Evolutionary conservation across 2,888 invertebrate species (phyloP).

Genomic region (Leptopilina syphax): DNA sequence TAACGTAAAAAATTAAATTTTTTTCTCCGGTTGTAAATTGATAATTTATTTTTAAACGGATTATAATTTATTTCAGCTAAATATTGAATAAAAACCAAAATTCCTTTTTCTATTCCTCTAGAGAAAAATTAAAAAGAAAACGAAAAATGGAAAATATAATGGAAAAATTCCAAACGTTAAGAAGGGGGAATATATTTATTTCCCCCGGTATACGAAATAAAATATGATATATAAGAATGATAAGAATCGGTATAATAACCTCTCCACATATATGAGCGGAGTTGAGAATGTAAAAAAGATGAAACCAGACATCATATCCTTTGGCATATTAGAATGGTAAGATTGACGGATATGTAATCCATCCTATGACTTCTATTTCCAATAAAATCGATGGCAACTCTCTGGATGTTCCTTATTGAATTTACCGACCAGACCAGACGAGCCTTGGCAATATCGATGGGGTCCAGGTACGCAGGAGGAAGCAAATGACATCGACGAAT

Average conservation of each 20-base stretch:
- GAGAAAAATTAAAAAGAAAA: too few relatives aligned
- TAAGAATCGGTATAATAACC: background rate
- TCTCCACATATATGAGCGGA: background rate
- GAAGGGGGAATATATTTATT: too few relatives aligned
- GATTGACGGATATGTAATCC: slow-evolving; percentile 27
- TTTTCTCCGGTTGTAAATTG: too few relatives aligned
- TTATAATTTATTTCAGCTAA: too few relatives aligned
- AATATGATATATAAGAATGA: background rate
- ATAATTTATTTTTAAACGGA: too few relatives aligned
- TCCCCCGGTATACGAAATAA: too few relatives aligned
- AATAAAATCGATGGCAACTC: slow-evolving; percentile 7
- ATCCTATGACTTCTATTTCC: slow-evolving; percentile 25
- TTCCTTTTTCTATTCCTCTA: too few relatives aligned
- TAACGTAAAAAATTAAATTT: too few relatives aligned
- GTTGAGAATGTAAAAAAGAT: slow-evolving; percentile 7
- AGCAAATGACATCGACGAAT: slow-evolving; percentile 29
- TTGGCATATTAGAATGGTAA: slow-evolving; percentile 14
- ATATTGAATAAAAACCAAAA: too few relatives aligned
- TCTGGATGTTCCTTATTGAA: slow-evolving; percentile 20
- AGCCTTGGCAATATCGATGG: background rate
- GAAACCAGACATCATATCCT: slow-evolving; percentile 11
- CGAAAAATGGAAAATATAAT: too few relatives aligned
- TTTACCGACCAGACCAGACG: background rate
- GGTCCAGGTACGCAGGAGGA: slow-evolving; percentile 2
- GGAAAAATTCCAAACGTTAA: too few relatives aligned